Evolutionary conservation across 1,140 invertebrate genomes (phyloP), one percentile per base, ranked within the genome.

Genomic region (Lethrus apterus): DNA sequence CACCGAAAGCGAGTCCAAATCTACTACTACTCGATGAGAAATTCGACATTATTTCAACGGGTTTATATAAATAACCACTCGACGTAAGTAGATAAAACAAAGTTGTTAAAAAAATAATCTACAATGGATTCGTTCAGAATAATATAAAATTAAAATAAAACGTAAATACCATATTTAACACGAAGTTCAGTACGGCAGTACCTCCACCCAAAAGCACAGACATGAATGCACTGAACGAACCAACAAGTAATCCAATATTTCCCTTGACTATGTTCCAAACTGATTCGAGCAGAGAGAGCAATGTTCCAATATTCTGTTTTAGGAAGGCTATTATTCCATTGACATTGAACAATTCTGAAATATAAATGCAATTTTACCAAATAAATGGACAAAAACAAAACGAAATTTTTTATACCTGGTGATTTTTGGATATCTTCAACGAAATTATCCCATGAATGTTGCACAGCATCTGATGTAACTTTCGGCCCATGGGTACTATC

Each of bases 101-200:
- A 0, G 93, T 91, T 2, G 94, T 96, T 56, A 98, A 81, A 71
- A 98, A 98, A 1, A 98, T 87, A 49, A 96, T 80, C 91, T 95
- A 60, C 10, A 71, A 70, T 52, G n/a, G n/a, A n/a, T n/a, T n/a
- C 72, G 1, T 55, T 42, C 3, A 33, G 4, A 33, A 33, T 33
- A 9, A 9, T 42, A 13, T 26, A 26, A 19, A 23, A 42, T 14
- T 26, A 11, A 26, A 32, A 32, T 9, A 3, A 46, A 8, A 21
- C 14, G 13, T 29, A 74, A 74, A 77, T 72, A 94, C 92, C 72
- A 89, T 77, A 65, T 89, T 92, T 14, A 98, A 76, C 44, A 92
- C 74, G 63, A 96, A 93, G 67, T 96, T 96, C 36, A 98, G 76
- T 40, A 98, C 80, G 8, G 93, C 90, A 13, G 93, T 86, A 47